Evolutionary conservation across 2,797 vertebrate genomes (phyloP), one percentile per base, ranked within the genome.

Genomic region (Pelobates cultripes): DNA sequence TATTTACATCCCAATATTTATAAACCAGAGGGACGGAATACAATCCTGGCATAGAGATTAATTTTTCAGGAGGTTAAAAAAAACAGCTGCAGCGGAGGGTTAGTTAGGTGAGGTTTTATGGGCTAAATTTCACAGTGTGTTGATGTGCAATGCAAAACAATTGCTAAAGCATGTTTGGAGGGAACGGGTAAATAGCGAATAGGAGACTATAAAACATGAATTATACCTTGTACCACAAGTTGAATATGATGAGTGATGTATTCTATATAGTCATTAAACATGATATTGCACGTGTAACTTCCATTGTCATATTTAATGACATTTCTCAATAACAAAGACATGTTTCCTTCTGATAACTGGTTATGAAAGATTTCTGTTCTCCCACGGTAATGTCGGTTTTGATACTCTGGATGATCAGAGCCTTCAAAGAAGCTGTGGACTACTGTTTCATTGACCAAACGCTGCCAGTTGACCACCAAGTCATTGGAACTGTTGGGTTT

Each of bases 401-500:
- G 74, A 76, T 51, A 66, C 44, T 7, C 74, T 64, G 63, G 5
- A 0, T 67, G 74, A 40, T 28, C 66, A 0, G 61, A 76, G 4
- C 74, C 61, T 47, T 67, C 2, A 67, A 7, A 76, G 43, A 64
- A 76, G 6, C n/a, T 41, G 66, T 76, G 63, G 17, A 76, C 74
- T 44, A 76, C 43, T 51, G 28, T 7, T 47, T 76, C 74, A 76
- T 76, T 67, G 14, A 7, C 74, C 47, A 44, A 12, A 51, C 74
- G 61, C 17, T 76, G 74, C 74, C 74, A 76, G 12, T 66, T 63
- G 17, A 76, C 63, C 64, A 76, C 74, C 28, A 67, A 4, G 8
- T 14, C 4, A n/a, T 47, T 28, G 44, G 64, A 66, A 42, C 66
- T 43, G 66, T 64, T 64, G 40, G 64, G 15, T 7, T 66, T 61